Evolutionary conservation across 2,888 invertebrate species (phyloP).

Genomic region (Ischnura elegans): DNA sequence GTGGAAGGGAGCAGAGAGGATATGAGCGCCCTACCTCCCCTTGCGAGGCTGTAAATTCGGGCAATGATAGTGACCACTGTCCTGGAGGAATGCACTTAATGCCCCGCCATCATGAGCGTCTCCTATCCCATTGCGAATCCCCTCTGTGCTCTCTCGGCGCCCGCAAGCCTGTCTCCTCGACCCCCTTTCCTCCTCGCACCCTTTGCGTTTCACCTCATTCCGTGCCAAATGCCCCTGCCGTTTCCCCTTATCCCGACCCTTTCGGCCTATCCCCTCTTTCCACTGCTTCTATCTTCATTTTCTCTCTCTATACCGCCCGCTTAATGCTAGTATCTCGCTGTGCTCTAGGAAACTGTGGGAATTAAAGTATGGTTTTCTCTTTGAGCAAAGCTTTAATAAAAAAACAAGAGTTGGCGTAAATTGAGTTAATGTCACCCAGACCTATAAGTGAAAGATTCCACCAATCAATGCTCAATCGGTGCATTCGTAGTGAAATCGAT

Average conservation of each 20-base stretch:
- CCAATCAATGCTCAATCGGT: too few relatives aligned
- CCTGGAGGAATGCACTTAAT: conserved; percentile 62
- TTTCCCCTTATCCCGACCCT: background rate
- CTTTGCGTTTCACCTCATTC: conserved; percentile 51
- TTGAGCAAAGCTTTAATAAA: too few relatives aligned
- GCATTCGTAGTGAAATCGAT: too few relatives aligned
- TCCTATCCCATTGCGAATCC: conserved; percentile 39
- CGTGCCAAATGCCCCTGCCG: conserved; percentile 32
- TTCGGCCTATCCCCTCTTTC: background rate
- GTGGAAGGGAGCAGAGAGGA: background rate
- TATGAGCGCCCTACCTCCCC: background rate
- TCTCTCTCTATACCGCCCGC: background rate
- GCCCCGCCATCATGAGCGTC: conserved; percentile 46
- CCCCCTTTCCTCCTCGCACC: background rate
- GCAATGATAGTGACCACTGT: conserved; percentile 60
- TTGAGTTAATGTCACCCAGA: too few relatives aligned
- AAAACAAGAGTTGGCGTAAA: too few relatives aligned
- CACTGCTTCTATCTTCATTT: background rate
- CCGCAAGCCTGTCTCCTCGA: background rate
- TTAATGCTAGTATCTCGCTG: too few relatives aligned
- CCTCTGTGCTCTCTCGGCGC: background rate
- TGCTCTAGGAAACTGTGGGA: background rate
- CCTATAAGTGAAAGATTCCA: too few relatives aligned
- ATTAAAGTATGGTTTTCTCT: too few relatives aligned
- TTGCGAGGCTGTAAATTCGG: conserved; percentile 50